Evolutionary conservation across 2,113 vertebrate species (phyloP).

Genomic region (Rana temporaria): DNA sequence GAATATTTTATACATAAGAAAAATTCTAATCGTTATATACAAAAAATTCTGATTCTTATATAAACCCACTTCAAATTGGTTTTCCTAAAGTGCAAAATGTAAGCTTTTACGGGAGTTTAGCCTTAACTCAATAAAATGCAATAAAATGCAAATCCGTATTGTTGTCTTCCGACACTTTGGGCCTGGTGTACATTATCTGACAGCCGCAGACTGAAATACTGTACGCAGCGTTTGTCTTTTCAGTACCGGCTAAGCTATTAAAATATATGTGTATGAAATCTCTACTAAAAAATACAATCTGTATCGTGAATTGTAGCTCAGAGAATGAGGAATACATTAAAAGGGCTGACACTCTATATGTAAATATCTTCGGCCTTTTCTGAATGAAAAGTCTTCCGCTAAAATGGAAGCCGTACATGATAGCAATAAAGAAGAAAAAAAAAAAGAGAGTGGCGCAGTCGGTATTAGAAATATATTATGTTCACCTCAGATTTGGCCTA

Average conservation of each 20-base stretch:
- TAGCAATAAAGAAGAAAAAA: slow-evolving; percentile 24
- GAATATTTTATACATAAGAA: too few species aligned
- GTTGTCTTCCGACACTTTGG: background rate
- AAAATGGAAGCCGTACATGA: slow-evolving; percentile 40
- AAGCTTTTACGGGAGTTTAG: too few species aligned
- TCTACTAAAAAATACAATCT: background rate
- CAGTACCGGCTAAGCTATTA: slow-evolving; percentile 26
- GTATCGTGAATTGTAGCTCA: slow-evolving; percentile 9
- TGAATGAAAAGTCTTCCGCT: background rate
- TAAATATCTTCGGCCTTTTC: slow-evolving; percentile 27
- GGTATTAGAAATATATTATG: slow-evolving; percentile 36
- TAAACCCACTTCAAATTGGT: too few species aligned
- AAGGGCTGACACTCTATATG: slow-evolving; percentile 38
- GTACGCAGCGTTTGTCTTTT: slow-evolving; percentile 12
- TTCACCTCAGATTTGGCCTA: slow-evolving; percentile 5
- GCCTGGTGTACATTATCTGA: slow-evolving; percentile 10
- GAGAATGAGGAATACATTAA: slow-evolving; percentile 29
- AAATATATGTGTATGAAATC: slow-evolving; percentile 47
- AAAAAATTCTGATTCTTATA: too few species aligned
- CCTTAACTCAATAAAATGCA: too few species aligned
- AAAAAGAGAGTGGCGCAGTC: background rate
- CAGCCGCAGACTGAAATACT: slow-evolving; percentile 16
- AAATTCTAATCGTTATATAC: too few species aligned
- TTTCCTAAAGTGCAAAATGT: too few species aligned
- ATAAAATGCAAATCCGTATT: too few species aligned